Conservation (phyloP, 2,797 vertebrate species). For the Cynopterus sphinx region DNA sequence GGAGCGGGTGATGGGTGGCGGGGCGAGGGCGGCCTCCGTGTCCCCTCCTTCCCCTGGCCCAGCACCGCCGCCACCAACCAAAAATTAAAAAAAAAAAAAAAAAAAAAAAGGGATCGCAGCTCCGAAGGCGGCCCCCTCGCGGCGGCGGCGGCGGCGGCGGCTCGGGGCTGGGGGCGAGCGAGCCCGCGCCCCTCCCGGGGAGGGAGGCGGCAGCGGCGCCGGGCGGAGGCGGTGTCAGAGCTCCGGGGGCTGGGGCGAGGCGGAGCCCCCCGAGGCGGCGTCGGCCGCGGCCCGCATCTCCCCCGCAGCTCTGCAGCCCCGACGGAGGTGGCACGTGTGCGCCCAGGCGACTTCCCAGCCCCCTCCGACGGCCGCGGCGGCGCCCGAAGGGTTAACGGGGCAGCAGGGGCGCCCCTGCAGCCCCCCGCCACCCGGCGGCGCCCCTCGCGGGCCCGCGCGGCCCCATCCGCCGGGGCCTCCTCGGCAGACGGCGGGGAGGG, state of each 20-base stretch:
- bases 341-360: slow-evolving; percentile 71
- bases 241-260: slow-evolving; percentile 69
- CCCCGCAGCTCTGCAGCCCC: slow-evolving; percentile 74
- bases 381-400: slow-evolving; percentile 49
- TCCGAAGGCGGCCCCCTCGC: slow-evolving; percentile 59
- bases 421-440: slow-evolving; percentile 66
- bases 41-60: slow-evolving; percentile 42
- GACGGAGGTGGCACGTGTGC: slow-evolving; percentile 71
- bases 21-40: slow-evolving; percentile 54
- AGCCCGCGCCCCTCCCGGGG: slow-evolving; percentile 69
- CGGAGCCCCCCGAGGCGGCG: slow-evolving; percentile 76
- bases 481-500: slow-evolving; percentile 57
- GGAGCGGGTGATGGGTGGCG: slow-evolving; percentile 9
- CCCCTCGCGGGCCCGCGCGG: slow-evolving; percentile 59
- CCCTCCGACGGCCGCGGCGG: slow-evolving; percentile 54
- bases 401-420: slow-evolving; percentile 48
- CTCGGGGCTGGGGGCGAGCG: slow-evolving; percentile 57
- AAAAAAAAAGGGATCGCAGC: neutral
- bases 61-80: slow-evolving; percentile 57
- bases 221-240: slow-evolving; percentile 77
- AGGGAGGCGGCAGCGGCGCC: slow-evolving; percentile 46
- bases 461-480: slow-evolving; percentile 72
- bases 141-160: neutral
- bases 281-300: slow-evolving; percentile 72
- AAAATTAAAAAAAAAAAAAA: slow-evolving; percentile 29